These are phyloP conservation scores for Hylaea fasciaria DNA, from an alignment of 2,888 invertebrate genomes.

Conservation along the genomic window DNA sequence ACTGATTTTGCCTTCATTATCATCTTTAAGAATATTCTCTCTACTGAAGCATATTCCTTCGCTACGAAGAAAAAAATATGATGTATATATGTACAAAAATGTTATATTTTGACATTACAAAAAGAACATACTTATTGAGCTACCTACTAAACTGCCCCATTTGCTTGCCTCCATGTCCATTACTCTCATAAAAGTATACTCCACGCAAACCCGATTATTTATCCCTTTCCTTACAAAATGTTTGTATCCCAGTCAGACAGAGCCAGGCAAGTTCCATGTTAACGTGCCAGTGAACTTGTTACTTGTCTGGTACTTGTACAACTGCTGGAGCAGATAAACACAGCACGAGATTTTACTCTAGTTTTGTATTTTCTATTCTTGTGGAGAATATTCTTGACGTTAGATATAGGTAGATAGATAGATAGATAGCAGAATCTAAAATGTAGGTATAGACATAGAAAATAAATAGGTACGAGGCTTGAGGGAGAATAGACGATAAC, in stretches of 20 bases:
- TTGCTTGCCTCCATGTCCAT: slow-evolving; percentile 11
- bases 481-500: too few species aligned
- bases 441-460: too few species aligned
- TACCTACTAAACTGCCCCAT: too few species aligned
- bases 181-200: slow-evolving; percentile 4
- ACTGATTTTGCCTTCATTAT: too few species aligned
- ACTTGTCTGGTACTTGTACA: slow-evolving; percentile 58
- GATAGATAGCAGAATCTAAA: slow-evolving; percentile 10
- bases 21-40: too few species aligned
- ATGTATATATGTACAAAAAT: too few species aligned
- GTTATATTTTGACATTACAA: too few species aligned
- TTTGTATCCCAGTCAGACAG: slow-evolving; percentile 45
- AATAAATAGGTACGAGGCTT: too few species aligned
- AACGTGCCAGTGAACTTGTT: slow-evolving; percentile 73
- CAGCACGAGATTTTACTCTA: slow-evolving; percentile 35
- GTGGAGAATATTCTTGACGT: slow-evolving; percentile 2
- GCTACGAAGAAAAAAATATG: too few species aligned
- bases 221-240: slow-evolving; percentile 24
- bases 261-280: slow-evolving; percentile 55
- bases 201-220: slow-evolving; percentile 17
- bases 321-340: slow-evolving; percentile 32
- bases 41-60: too few species aligned
- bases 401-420: too few species aligned
- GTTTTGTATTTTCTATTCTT: slow-evolving; percentile 6
- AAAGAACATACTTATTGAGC: too few species aligned